phyloP scores from a whole-genome alignment of 2,113 vertebrate genomes.

The Phylloscopus trochiloides region DNA sequence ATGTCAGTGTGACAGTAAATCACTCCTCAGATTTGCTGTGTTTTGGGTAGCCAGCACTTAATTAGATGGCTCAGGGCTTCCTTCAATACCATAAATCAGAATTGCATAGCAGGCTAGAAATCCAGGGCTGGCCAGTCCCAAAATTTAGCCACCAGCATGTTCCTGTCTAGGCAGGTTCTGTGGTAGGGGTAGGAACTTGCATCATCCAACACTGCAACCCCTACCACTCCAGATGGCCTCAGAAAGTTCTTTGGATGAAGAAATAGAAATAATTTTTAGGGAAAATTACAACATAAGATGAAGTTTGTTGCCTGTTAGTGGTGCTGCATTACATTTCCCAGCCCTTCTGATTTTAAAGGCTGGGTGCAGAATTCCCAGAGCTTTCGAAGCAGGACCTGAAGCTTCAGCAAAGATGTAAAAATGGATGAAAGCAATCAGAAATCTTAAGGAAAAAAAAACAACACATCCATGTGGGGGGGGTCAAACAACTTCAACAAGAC shows the following conservation, averaged over 20 bases:
- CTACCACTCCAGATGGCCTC: not conserved
- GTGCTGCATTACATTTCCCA: not conserved
- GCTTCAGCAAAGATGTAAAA: not conserved
- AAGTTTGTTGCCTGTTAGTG: not conserved
- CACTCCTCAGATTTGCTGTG: not conserved
- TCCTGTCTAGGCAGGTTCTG: not conserved
- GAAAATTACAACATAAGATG: not conserved
- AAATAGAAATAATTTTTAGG: not conserved
- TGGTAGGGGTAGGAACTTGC: not conserved
- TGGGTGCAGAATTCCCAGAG: not conserved
- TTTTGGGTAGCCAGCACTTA: constrained; percentile 32
- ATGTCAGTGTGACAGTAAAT: constrained; percentile 6
- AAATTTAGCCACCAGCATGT: not conserved
- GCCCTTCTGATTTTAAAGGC: not conserved
- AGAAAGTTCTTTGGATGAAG: not conserved
- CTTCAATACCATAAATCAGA: not conserved
- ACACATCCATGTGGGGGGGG: not conserved
- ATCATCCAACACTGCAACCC: not conserved
- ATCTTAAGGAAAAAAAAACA: not conserved
- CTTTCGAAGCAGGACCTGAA: not conserved
- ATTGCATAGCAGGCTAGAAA: not conserved
- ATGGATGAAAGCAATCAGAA: not conserved
- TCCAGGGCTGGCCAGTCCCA: not conserved
- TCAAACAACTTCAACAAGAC: not conserved
- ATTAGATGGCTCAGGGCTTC: not conserved